Conservation (phyloP, 2,113 vertebrate genomes). For the Vulpes vulpes region DNA sequence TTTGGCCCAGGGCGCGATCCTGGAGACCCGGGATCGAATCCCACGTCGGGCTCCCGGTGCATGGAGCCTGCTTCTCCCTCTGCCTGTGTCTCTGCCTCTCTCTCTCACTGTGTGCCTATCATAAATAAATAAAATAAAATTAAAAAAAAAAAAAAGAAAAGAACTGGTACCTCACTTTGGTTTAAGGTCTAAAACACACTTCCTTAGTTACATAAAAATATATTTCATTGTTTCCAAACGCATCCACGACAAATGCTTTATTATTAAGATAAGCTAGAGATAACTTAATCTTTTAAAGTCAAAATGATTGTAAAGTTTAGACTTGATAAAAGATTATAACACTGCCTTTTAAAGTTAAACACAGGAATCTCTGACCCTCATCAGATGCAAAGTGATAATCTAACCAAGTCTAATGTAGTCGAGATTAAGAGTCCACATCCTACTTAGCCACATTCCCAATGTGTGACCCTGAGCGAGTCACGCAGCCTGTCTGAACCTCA, state of each 20-base stretch:
- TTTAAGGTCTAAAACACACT: not conserved
- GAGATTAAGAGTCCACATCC: not conserved
- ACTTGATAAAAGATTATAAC: not conserved
- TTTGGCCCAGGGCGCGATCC: no score
- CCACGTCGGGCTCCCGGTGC: no score
- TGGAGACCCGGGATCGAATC: no score
- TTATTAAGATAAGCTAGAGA: not conserved
- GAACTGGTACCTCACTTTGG: not conserved
- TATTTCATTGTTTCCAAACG: not conserved
- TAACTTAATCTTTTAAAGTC: not conserved
- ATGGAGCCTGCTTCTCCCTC: no score
- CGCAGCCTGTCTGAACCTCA: not conserved
- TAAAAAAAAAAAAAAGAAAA: no score
- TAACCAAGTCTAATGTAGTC: not conserved
- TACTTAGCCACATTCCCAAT: not conserved
- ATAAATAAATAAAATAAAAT: no score
- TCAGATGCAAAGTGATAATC: not conserved
- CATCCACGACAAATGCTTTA: not conserved
- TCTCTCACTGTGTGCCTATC: no score
- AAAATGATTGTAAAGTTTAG: not conserved
- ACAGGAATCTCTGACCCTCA: not conserved
- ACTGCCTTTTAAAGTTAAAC: not conserved
- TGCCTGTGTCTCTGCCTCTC: no score
- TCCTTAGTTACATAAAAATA: slow-evolving; percentile 25
- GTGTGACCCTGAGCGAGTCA: not conserved